A percentile compares a stretch with the other conserved stretches of the same genome.
Evolutionary conservation across 2,888 invertebrate species (phyloP).

Genomic region (Erynnis tages): DNA sequence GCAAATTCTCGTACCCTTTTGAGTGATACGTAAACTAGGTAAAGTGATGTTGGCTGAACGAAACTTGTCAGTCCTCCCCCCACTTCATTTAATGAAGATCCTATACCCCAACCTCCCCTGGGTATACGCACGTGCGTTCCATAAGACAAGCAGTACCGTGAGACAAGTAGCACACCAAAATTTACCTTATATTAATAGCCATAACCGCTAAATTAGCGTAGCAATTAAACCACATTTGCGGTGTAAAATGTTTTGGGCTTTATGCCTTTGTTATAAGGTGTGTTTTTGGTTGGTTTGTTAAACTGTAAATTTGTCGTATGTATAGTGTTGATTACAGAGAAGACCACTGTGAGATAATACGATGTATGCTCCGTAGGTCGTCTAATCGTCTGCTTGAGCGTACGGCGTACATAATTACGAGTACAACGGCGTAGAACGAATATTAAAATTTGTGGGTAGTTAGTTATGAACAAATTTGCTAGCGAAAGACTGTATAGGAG

Average conservation of each 20-base stretch:
- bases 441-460: no score
- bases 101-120: conserved; percentile 24
- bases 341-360: conserved; percentile 12
- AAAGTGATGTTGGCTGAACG: conserved; percentile 33
- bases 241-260: no score
- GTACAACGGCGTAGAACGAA: no score
- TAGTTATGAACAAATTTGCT: no score
- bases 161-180: no score
- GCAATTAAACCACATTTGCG: no score
- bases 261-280: neutral
- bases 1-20: conserved; percentile 28
- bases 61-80: conserved; percentile 22
- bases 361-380: conserved; percentile 6
- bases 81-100: conserved; percentile 34
- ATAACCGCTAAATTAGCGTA: no score
- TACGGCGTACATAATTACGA: neutral
- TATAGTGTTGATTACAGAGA: neutral
- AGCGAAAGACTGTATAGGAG: no score
- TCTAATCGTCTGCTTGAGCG: neutral
- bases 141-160: neutral
- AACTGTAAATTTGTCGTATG: neutral
- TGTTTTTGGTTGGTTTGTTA: neutral
- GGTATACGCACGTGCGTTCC: conserved; percentile 24
- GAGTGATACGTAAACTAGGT: conserved; percentile 33
- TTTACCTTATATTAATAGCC: no score